Percentiles rank a stretch among this genome's conserved stretches.
phyloP scores from a whole-genome alignment of 2,113 vertebrate genomes.

The Malaclemys terrapin region DNA sequence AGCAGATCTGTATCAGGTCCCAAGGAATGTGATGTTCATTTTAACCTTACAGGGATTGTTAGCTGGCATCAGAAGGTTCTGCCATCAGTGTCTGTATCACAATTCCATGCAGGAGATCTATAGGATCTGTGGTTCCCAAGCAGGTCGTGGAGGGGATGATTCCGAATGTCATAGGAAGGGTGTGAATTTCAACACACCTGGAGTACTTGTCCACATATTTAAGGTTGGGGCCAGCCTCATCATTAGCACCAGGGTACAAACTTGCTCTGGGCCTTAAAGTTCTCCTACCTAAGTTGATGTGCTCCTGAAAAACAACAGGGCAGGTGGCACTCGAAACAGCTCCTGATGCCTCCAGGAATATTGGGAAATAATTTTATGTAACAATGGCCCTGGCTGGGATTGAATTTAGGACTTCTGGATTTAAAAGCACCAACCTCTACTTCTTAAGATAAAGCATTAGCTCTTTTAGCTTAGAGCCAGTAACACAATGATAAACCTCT shows the following conservation, averaged over 20 bases:
- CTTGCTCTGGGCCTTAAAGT: neutral
- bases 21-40: neutral
- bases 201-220: neutral
- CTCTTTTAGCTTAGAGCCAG: neutral
- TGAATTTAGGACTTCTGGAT: neutral
- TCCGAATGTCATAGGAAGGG: neutral
- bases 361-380: neutral
- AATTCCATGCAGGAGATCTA: neutral
- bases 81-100: neutral
- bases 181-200: neutral
- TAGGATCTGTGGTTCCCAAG: neutral
- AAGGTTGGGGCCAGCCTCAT: neutral
- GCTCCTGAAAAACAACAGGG: neutral
- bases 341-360: neutral
- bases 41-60: neutral
- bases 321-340: neutral
- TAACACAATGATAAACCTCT: neutral
- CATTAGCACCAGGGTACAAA: neutral
- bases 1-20: neutral
- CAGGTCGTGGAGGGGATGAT: fast-evolving
- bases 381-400: no score
- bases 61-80: neutral
- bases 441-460: neutral
- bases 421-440: neutral
- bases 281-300: neutral